A percentile compares a stretch with the other conserved stretches of the same genome.
These are phyloP conservation scores for Panzeria rudis DNA, from an alignment of 2,888 invertebrate genomes.

Conservation along the genomic window DNA sequence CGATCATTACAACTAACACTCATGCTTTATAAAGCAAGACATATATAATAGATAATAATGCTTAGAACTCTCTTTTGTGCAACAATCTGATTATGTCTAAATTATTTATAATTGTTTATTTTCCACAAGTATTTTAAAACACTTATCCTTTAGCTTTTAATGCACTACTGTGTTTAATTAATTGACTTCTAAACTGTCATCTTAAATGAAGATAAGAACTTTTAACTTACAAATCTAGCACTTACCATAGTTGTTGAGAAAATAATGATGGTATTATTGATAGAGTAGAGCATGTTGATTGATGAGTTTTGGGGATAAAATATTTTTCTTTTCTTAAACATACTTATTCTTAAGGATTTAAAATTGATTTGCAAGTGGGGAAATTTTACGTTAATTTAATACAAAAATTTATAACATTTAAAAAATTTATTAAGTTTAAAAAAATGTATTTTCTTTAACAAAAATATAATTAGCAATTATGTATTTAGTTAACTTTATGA, in stretches of 20 bases:
- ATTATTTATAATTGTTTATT: background rate
- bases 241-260: slow-evolving; percentile 73
- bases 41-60: background rate
- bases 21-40: slow-evolving; percentile 36
- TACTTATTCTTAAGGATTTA: slow-evolving; percentile 47
- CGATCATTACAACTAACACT: background rate
- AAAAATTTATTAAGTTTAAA: background rate
- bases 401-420: background rate
- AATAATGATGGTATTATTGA: slow-evolving; percentile 60
- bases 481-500: slow-evolving; percentile 45
- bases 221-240: slow-evolving; percentile 60
- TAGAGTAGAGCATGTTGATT: slow-evolving; percentile 72
- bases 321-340: slow-evolving; percentile 41
- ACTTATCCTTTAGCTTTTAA: background rate
- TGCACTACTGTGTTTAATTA: background rate
- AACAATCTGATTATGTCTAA: too few relatives aligned
- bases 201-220: background rate
- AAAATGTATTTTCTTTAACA: background rate
- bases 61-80: too few relatives aligned
- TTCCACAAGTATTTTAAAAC: background rate
- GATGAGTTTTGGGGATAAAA: slow-evolving; percentile 51
- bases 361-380: slow-evolving; percentile 29
- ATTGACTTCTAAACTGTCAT: background rate
- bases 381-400: slow-evolving; percentile 21
- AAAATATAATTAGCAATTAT: slow-evolving; percentile 24